phyloP scores from a whole-genome alignment of 2,888 invertebrate genomes.

The Sarcophaga rosellei region DNA sequence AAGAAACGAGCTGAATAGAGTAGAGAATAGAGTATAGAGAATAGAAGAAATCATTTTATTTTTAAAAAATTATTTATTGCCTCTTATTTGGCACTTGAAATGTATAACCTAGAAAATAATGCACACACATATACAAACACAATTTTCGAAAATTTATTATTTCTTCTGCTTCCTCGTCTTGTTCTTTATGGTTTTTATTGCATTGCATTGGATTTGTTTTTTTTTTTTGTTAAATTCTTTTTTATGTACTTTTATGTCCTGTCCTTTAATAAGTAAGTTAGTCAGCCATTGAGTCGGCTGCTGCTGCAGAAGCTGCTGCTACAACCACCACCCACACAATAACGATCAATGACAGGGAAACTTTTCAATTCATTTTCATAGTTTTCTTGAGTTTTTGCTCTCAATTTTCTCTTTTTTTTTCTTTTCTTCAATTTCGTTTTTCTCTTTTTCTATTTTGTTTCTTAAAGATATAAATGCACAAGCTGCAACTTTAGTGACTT shows the following conservation, averaged over 20 bases:
- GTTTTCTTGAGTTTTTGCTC: constrained; percentile 5
- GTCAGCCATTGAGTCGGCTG: background rate
- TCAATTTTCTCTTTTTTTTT: background rate
- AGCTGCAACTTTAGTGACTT: constrained; percentile 42
- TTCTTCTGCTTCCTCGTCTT: background rate
- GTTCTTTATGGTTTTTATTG: background rate
- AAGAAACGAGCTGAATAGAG: too few relatives aligned
- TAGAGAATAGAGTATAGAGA: background rate
- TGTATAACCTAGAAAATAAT: constrained; percentile 45
- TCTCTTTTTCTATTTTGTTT: background rate
- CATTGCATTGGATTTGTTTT: too few relatives aligned
- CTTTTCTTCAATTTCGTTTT: background rate
- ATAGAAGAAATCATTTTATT: constrained; percentile 13
- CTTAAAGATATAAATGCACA: constrained; percentile 44
- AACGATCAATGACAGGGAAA: constrained; percentile 63
- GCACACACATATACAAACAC: background rate
- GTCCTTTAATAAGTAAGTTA: constrained; percentile 38
- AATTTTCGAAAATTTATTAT: background rate
- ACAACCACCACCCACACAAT: constrained; percentile 51
- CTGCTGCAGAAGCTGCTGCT: background rate
- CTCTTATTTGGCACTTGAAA: constrained; percentile 55
- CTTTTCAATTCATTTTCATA: constrained; percentile 54
- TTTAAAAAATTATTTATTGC: constrained; percentile 47
- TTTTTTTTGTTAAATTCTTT: background rate
- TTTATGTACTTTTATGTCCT: constrained; percentile 30